phyloP scores from a whole-genome alignment of 2,888 invertebrate species.

The Parapristionchus giblindavisi region DNA sequence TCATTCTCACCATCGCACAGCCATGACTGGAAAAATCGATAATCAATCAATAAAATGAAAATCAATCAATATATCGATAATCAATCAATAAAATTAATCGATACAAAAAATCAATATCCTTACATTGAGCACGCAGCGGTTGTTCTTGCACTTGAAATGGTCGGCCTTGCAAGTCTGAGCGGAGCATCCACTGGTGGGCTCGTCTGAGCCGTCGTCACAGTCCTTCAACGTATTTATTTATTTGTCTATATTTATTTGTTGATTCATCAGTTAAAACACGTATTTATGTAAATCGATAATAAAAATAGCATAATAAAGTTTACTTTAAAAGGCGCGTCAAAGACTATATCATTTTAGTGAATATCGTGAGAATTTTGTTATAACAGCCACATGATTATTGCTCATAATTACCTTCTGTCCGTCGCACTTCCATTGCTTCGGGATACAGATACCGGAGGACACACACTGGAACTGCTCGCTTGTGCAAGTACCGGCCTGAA shows the following conservation, averaged over 20 bases:
- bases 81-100: not conserved
- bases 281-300: no score
- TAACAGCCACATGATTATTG: not conserved
- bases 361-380: not conserved
- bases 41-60: no score
- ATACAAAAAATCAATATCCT: no score
- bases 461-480: slow-evolving; percentile 68
- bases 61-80: slow-evolving; percentile 7
- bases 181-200: slow-evolving; percentile 71
- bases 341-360: no score
- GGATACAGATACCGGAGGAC: slow-evolving; percentile 86
- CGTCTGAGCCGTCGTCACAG: slow-evolving; percentile 95
- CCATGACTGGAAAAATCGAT: slow-evolving; percentile 59
- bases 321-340: no score
- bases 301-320: no score
- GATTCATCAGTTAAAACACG: no score
- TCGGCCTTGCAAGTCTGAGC: slow-evolving; percentile 59
- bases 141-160: slow-evolving; percentile 69
- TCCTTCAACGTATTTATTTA: slow-evolving; percentile 76
- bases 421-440: slow-evolving; percentile 92
- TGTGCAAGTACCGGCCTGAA: slow-evolving; percentile 59
- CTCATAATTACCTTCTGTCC: slow-evolving; percentile 77
- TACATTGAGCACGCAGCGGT: slow-evolving; percentile 67
- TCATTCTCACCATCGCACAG: slow-evolving; percentile 69
- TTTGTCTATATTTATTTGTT: no score